Conservation (phyloP, 2,888 invertebrate species). For the Andrena chrysosceles region DNA sequence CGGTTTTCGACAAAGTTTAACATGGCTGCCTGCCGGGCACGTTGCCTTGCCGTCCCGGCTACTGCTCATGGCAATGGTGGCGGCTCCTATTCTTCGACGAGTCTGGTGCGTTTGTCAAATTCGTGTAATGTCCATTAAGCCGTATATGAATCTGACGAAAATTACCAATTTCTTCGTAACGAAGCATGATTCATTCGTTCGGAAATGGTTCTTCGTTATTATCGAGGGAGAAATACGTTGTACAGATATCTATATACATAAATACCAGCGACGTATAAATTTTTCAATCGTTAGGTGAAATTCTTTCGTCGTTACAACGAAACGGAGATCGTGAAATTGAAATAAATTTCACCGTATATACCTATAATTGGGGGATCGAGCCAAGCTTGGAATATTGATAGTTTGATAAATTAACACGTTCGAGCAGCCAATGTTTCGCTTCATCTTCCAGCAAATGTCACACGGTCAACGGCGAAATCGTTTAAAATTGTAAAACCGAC, state of each 20-base stretch:
- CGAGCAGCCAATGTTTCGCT: neutral
- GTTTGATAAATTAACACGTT: neutral
- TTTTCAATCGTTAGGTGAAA: neutral
- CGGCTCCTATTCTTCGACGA: slow-evolving; percentile 36
- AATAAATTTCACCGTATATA: neutral
- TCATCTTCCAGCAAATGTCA: neutral
- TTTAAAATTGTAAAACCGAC: slow-evolving; percentile 51
- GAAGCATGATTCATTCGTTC: slow-evolving; percentile 47
- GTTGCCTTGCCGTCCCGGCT: slow-evolving; percentile 48
- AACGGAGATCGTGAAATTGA: neutral
- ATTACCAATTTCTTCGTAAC: slow-evolving; percentile 19
- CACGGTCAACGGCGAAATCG: slow-evolving; percentile 16
- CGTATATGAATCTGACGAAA: neutral
- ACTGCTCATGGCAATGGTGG: slow-evolving; percentile 65
- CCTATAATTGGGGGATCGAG: neutral
- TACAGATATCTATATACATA: neutral
- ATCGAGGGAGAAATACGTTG: slow-evolving; percentile 12
- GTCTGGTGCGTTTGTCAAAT: neutral
- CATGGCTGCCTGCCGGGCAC: slow-evolving; percentile 71
- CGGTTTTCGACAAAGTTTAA: slow-evolving; percentile 68
- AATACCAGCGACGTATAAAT: slow-evolving; percentile 17
- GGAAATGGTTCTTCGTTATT: slow-evolving; percentile 32
- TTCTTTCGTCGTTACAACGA: neutral
- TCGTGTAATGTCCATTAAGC: neutral
- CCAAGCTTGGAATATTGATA: neutral